These are phyloP conservation scores for Mus pahari DNA, from an alignment of 2,113 vertebrate species.

Conservation along the genomic window DNA sequence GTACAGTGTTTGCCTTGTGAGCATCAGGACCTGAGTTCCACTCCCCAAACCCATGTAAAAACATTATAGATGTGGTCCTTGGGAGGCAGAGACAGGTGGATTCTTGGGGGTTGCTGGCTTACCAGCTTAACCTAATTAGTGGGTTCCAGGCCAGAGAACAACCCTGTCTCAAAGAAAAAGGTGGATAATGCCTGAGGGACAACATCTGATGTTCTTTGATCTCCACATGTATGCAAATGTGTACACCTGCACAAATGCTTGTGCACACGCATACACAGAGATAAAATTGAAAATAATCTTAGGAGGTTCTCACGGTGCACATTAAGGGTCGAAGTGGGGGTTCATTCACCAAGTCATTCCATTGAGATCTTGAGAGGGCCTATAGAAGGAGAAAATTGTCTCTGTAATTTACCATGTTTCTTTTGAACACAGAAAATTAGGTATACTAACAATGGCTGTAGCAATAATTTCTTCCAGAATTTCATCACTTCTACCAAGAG, in stretches of 20 bases:
- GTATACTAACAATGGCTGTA: neutral
- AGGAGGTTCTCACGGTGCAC: neutral
- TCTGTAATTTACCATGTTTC: neutral
- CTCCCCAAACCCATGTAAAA: neutral
- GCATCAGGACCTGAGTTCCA: neutral
- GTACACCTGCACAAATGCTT: too few species aligned
- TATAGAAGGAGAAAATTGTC: neutral
- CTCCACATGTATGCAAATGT: neutral
- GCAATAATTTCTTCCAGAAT: neutral
- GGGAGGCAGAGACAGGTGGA: too few species aligned
- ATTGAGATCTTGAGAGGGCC: neutral
- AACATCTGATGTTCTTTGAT: neutral
- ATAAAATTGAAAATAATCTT: neutral
- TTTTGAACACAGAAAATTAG: neutral
- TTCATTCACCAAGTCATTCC: neutral
- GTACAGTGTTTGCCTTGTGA: neutral
- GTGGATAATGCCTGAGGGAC: neutral
- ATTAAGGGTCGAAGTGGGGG: neutral
- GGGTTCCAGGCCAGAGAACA: neutral
- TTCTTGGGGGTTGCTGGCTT: neutral
- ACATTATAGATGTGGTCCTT: neutral
- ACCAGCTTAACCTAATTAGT: neutral
- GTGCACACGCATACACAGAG: neutral
- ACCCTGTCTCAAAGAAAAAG: neutral
- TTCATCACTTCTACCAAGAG: neutral